A percentile compares a stretch with the other conserved stretches of the same genome.
These are phyloP conservation scores for Pandemis corylana DNA, from an alignment of 2,888 invertebrate species.

Conservation along the genomic window DNA sequence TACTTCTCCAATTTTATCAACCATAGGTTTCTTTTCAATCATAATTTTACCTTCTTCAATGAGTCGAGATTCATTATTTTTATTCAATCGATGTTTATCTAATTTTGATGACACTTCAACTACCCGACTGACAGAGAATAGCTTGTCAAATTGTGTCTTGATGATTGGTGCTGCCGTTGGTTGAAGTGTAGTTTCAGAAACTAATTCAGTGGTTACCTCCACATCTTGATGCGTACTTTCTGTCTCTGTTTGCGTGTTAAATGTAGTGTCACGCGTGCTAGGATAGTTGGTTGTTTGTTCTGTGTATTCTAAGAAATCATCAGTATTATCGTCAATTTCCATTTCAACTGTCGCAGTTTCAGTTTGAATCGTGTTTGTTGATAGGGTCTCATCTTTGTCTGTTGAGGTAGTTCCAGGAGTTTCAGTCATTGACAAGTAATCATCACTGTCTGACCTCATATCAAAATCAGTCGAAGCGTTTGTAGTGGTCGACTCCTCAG, in stretches of 20 bases:
- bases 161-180: constrained; percentile 66
- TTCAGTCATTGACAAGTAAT: constrained; percentile 71
- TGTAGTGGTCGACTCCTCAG: constrained; percentile 25
- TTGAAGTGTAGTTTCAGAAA: constrained; percentile 57
- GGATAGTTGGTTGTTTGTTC: constrained; percentile 66
- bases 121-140: constrained; percentile 88
- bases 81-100: constrained; percentile 84
- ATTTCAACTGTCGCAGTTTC: constrained; percentile 66
- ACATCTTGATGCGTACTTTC: constrained; percentile 47
- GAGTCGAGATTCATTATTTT: constrained; percentile 81
- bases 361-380: constrained; percentile 59
- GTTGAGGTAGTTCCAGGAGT: constrained; percentile 52
- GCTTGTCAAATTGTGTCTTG: constrained; percentile 83
- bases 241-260: constrained; percentile 54
- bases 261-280: constrained; percentile 59
- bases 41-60: constrained; percentile 82
- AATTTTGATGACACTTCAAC: constrained; percentile 88
- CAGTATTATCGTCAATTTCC: constrained; percentile 68
- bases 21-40: constrained; percentile 85
- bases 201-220: constrained; percentile 52
- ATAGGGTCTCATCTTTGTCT: constrained; percentile 56
- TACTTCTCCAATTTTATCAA: constrained; percentile 89
- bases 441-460: constrained; percentile 64
- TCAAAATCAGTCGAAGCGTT: constrained; percentile 30
- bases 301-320: constrained; percentile 73